Percentiles rank a stretch among this genome's conserved stretches.
phyloP scores from a whole-genome alignment of 2,113 vertebrate genomes.

The Canis aureus region DNA sequence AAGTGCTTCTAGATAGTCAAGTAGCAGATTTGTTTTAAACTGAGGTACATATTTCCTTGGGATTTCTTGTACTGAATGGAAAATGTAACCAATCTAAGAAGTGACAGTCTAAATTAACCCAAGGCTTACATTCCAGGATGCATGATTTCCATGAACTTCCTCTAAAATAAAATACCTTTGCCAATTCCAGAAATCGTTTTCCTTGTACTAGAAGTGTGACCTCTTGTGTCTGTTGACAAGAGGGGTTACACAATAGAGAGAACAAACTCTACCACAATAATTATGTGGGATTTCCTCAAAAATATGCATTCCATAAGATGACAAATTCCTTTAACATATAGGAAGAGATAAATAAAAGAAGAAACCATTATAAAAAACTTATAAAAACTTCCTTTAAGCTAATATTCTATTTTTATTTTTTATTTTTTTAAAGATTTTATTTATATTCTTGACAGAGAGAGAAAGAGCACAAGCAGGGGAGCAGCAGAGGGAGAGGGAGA shows the following conservation, averaged over 20 bases:
- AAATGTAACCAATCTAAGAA: neutral
- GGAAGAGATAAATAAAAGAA: conserved; percentile 35
- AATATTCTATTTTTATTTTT: conserved; percentile 76
- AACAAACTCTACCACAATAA: neutral
- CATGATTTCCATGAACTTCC: conserved; percentile 54
- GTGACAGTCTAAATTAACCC: conserved; percentile 64
- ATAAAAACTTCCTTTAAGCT: conserved; percentile 58
- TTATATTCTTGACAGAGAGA: too few relatives aligned
- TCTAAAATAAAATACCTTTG: conserved; percentile 60
- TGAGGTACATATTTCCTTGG: neutral
- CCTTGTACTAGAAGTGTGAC: conserved; percentile 20
- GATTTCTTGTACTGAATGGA: neutral
- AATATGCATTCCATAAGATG: neutral
- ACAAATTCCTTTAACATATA: neutral
- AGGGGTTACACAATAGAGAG: neutral
- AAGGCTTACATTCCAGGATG: conserved; percentile 56
- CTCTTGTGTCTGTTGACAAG: conserved; percentile 19
- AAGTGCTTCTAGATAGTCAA: neutral
- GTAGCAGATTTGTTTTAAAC: neutral
- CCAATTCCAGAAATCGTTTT: conserved; percentile 52
- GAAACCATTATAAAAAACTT: conserved; percentile 41
- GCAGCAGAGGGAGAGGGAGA: too few relatives aligned
- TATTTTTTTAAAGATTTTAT: too few relatives aligned
- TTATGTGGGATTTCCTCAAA: neutral
- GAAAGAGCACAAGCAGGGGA: too few relatives aligned